Conservation (phyloP, 2,888 invertebrate genomes). For the Athrips mouffetella region DNA sequence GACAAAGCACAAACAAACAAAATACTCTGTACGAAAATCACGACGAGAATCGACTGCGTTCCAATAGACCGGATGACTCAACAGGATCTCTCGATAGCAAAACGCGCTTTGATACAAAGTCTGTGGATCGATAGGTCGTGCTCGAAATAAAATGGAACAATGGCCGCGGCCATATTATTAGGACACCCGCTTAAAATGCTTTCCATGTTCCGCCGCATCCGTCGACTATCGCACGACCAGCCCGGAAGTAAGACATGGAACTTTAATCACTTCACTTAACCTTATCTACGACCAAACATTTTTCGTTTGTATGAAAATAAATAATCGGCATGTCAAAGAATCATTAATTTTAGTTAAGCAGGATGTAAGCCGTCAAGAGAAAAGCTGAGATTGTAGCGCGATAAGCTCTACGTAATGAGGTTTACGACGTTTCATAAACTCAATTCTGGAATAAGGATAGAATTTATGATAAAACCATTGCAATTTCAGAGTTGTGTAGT, state of each 20-base stretch:
- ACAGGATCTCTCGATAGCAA: conserved; percentile 14
- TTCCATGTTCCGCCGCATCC: conserved; percentile 71
- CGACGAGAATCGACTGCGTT: background rate
- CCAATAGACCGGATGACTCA: conserved; percentile 17
- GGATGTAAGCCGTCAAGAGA: conserved; percentile 49
- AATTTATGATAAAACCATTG: background rate
- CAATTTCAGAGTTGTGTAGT: background rate
- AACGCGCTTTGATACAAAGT: conserved; percentile 8
- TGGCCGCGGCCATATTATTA: conserved; percentile 52
- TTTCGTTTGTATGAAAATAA: conserved; percentile 29
- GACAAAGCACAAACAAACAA: too few species aligned
- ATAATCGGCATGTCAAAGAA: conserved; percentile 34
- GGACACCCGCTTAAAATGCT: conserved; percentile 73
- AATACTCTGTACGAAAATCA: background rate
- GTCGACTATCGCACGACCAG: conserved; percentile 44
- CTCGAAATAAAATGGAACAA: conserved; percentile 68
- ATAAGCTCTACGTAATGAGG: conserved; percentile 42
- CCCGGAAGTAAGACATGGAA: conserved; percentile 63
- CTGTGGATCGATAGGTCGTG: conserved; percentile 53
- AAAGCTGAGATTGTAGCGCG: conserved; percentile 42
- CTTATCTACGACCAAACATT: conserved; percentile 52
- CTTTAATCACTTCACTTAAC: conserved; percentile 50
- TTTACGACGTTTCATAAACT: conserved; percentile 33
- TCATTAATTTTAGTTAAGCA: conserved; percentile 64
- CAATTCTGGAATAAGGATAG: conserved; percentile 4